Evolutionary conservation across 2,888 invertebrate genomes (phyloP).

Genomic region (Ennomos erosarius): DNA sequence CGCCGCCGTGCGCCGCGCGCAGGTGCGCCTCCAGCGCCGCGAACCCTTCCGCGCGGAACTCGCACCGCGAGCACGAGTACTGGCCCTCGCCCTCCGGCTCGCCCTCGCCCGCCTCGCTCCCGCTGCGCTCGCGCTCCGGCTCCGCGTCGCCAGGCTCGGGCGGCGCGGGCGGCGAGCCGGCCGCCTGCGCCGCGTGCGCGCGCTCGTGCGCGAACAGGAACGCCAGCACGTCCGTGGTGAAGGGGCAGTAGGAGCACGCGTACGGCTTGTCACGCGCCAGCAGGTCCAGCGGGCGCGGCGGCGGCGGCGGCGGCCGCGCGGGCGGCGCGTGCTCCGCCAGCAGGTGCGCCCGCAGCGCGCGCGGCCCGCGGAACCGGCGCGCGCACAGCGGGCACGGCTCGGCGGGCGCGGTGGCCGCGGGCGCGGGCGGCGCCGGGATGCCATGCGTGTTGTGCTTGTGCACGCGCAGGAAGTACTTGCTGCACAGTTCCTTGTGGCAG

Average conservation of each 20-base stretch:
- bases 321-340: constrained; percentile 93
- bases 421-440: constrained; percentile 93
- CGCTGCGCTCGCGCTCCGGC: constrained; percentile 45
- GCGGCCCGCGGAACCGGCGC: constrained; percentile 93
- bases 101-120: constrained; percentile 53
- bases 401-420: constrained; percentile 76
- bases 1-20: constrained; percentile 79
- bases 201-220: constrained; percentile 97
- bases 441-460: constrained; percentile 99
- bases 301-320: constrained; percentile 71
- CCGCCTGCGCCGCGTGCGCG: constrained; percentile 86
- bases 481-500: constrained; percentile 99
- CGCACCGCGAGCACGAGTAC: constrained; percentile 80
- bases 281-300: constrained; percentile 85
- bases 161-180: constrained; percentile 35
- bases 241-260: constrained; percentile 95
- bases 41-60: constrained; percentile 78
- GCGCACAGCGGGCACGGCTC: constrained; percentile 92
- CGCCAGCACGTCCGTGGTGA: constrained; percentile 94
- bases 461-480: constrained; percentile 98
- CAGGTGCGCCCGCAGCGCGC: constrained; percentile 95
- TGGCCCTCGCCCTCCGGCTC: constrained; percentile 60
- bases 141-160: constrained; percentile 17
- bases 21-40: constrained; percentile 79
- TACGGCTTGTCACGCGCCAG: constrained; percentile 89